A percentile compares a stretch with the other conserved stretches of the same genome.
Conservation (phyloP, 2,888 invertebrate species). For the Apomyelois bistriatella region DNA sequence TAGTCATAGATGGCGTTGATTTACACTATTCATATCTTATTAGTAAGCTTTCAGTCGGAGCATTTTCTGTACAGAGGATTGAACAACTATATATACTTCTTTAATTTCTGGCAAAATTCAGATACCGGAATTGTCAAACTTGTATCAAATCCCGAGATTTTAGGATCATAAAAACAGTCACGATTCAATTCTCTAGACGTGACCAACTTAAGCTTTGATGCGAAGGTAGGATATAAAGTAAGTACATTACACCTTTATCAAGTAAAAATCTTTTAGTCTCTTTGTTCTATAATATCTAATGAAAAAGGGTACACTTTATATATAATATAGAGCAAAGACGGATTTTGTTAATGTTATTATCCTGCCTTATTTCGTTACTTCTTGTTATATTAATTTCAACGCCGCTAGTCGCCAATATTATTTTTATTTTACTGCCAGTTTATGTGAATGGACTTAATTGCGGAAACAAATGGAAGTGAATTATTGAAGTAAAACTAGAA, state of each 20-base stretch:
- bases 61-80: no score
- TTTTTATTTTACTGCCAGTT: not conserved
- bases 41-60: no score
- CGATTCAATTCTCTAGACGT: not conserved
- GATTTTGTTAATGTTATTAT: no score
- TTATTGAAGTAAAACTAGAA: no score
- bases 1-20: no score
- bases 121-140: no score
- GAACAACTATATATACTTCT: no score
- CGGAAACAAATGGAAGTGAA: not conserved
- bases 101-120: no score
- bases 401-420: not conserved
- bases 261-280: not conserved
- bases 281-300: no score
- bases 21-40: no score
- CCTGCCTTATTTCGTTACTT: slow-evolving; percentile 2
- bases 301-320: no score
- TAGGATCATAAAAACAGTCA: not conserved
- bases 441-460: not conserved
- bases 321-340: no score
- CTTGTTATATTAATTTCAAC: not conserved
- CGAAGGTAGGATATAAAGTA: not conserved
- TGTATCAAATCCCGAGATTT: not conserved
- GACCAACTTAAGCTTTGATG: not conserved
- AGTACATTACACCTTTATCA: not conserved